Percentiles rank a stretch among this genome's conserved stretches.
Evolutionary conservation across 2,113 vertebrate genomes (phyloP).

Genomic region (Scytalopus superciliaris): DNA sequence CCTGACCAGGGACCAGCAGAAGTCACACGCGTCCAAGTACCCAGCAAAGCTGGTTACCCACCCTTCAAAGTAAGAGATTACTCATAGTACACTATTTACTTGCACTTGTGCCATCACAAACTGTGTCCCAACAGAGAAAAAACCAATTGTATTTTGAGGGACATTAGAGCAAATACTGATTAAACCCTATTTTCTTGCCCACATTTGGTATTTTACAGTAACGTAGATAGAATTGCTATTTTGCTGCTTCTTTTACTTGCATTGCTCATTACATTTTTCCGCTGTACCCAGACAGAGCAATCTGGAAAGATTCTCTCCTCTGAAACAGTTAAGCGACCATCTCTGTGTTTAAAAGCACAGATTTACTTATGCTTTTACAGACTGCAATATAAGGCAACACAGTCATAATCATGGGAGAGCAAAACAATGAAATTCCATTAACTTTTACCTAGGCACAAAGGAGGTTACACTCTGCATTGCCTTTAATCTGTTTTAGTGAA

Average conservation of each 20-base stretch:
- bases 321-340: not conserved
- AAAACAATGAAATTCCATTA: not conserved
- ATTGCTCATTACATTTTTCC: not conserved
- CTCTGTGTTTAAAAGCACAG: not conserved
- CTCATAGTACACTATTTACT: not conserved
- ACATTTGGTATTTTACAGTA: not conserved
- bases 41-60: not conserved
- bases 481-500: not conserved
- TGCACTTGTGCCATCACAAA: not conserved
- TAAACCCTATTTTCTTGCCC: not conserved
- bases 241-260: not conserved
- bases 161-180: not conserved
- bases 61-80: not conserved
- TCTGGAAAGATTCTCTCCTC: not conserved
- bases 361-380: not conserved
- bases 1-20: not conserved
- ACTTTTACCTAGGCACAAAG: not conserved
- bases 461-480: not conserved
- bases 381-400: not conserved
- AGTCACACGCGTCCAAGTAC: not conserved
- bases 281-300: not conserved
- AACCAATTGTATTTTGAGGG: not conserved
- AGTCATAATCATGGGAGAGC: not conserved
- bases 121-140: not conserved
- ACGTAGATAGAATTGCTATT: not conserved